phyloP scores from a whole-genome alignment of 2,888 invertebrate species.

The Lasioglossum calceatum region DNA sequence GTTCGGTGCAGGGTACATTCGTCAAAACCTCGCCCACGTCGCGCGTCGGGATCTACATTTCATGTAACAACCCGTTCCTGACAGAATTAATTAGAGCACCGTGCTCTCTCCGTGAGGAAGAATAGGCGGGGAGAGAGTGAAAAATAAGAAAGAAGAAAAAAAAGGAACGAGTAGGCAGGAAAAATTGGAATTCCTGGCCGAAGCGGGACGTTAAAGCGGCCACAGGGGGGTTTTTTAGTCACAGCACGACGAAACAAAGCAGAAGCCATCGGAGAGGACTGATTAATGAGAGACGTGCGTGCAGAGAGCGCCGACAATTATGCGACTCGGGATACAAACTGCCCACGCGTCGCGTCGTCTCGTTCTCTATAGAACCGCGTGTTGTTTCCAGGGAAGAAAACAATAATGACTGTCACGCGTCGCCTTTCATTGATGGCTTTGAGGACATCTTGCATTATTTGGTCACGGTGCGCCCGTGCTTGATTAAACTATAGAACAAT shows the following conservation, averaged over 20 bases:
- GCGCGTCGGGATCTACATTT: neutral
- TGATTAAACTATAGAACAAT: neutral
- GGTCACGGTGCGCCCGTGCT: neutral
- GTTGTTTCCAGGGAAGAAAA: constrained; percentile 46
- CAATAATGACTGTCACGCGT: constrained; percentile 39
- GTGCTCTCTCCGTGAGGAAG: neutral
- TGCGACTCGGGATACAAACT: constrained; percentile 53
- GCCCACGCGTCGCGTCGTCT: constrained; percentile 63
- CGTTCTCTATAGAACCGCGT: constrained; percentile 56
- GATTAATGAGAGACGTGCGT: constrained; percentile 69
- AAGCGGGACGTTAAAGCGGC: constrained; percentile 37
- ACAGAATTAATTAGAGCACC: constrained; percentile 51
- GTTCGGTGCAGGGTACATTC: neutral
- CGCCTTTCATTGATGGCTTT: constrained; percentile 38
- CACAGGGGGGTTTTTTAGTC: constrained; percentile 33
- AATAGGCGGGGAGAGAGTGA: neutral
- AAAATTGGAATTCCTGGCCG: constrained; percentile 41
- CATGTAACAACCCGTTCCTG: constrained; percentile 28
- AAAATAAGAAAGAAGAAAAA: neutral
- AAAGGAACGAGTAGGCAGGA: neutral
- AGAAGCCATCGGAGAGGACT: constrained; percentile 60
- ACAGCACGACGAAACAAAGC: constrained; percentile 47
- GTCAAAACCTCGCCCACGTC: constrained; percentile 5
- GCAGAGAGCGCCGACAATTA: constrained; percentile 64
- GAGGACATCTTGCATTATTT: constrained; percentile 14